phyloP scores from a whole-genome alignment of 2,888 invertebrate species.

The Nymphalis urticae region DNA sequence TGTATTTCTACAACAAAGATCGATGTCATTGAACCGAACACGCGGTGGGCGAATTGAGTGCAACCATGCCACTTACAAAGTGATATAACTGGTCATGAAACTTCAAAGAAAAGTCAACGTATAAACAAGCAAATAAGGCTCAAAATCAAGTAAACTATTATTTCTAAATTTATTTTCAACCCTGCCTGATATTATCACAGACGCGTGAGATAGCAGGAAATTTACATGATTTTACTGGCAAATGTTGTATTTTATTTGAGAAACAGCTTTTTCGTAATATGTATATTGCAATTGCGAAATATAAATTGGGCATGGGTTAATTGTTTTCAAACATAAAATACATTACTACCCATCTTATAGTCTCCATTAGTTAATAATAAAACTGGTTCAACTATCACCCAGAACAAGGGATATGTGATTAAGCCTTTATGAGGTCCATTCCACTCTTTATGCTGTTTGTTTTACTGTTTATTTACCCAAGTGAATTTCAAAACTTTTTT shows the following conservation, averaged over 20 bases:
- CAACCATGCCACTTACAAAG: background rate
- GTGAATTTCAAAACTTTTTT: too few species aligned
- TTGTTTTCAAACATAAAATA: too few species aligned
- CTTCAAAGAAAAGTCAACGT: background rate
- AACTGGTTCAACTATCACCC: too few species aligned
- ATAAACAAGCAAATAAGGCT: background rate
- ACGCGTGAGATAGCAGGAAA: slow-evolving; percentile 6
- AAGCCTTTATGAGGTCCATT: too few species aligned
- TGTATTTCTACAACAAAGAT: slow-evolving; percentile 1
- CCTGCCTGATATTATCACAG: background rate
- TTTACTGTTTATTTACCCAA: too few species aligned
- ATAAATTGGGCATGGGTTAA: too few species aligned
- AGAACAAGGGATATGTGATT: too few species aligned
- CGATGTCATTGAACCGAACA: slow-evolving; percentile 6
- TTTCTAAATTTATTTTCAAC: slow-evolving; percentile 1
- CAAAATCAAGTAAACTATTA: background rate
- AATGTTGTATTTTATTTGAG: slow-evolving; percentile 1
- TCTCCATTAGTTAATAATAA: too few species aligned
- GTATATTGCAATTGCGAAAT: background rate
- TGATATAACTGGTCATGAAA: background rate
- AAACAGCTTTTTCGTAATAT: background rate
- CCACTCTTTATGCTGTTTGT: too few species aligned
- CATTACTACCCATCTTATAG: too few species aligned
- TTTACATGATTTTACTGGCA: slow-evolving; percentile 8
- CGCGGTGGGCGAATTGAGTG: background rate